These are phyloP conservation scores for Miichthys miiuy DNA, from an alignment of 2,797 vertebrate species.

Conservation along the genomic window DNA sequence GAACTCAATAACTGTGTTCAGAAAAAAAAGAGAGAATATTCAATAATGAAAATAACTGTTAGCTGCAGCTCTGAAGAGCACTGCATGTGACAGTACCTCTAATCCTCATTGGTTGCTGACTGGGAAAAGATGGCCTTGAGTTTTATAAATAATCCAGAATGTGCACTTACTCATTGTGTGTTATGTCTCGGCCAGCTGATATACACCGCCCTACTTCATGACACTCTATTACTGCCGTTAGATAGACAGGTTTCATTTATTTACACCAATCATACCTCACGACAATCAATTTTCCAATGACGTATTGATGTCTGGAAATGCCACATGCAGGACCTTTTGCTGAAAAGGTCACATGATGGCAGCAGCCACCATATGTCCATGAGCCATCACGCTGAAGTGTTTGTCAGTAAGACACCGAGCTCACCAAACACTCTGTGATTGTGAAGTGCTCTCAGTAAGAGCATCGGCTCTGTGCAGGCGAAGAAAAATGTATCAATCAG, in stretches of 20 bases:
- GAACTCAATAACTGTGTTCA: too few relatives aligned
- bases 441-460: background rate
- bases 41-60: background rate
- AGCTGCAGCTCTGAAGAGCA: background rate
- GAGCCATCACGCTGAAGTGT: background rate
- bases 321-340: background rate
- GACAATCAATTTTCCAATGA: background rate
- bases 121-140: background rate
- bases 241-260: background rate
- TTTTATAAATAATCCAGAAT: background rate
- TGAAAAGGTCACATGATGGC: conserved; percentile 27
- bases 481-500: background rate
- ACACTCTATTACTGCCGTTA: too few relatives aligned
- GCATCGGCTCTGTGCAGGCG: too few relatives aligned
- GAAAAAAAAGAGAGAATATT: background rate
- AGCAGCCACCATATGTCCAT: background rate
- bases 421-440: background rate
- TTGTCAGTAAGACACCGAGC: background rate
- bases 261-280: background rate
- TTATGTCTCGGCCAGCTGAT: background rate
- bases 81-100: background rate
- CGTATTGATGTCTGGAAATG: conserved; percentile 21
- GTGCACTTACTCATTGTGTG: background rate
- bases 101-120: background rate
- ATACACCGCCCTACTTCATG: background rate